phyloP scores from a whole-genome alignment of 2,888 invertebrate genomes.

The Torymus aiolomorphi region DNA sequence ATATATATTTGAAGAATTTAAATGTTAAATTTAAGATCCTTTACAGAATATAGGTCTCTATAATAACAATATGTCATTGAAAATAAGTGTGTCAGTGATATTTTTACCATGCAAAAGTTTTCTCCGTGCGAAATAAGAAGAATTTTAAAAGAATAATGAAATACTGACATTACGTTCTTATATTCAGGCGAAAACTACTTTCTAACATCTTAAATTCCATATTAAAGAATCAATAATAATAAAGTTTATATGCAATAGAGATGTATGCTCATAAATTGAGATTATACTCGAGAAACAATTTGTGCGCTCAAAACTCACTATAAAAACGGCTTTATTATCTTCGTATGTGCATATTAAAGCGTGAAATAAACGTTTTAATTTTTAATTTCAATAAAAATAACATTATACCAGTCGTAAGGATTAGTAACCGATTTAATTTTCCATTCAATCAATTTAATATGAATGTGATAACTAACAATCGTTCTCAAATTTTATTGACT shows the following conservation, averaged over 20 bases:
- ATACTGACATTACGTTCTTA: not conserved
- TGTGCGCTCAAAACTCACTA: slow-evolving; percentile 1
- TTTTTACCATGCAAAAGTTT: too few species aligned
- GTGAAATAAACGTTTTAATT: slow-evolving; percentile 33
- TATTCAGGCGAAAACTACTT: slow-evolving; percentile 4
- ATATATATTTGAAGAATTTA: too few species aligned
- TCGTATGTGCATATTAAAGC: slow-evolving; percentile 14
- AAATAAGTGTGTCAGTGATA: too few species aligned
- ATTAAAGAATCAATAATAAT: slow-evolving; percentile 20
- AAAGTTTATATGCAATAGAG: slow-evolving; percentile 14
- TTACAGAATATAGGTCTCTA: too few species aligned
- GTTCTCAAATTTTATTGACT: slow-evolving; percentile 17
- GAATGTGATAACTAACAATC: slow-evolving; percentile 37
- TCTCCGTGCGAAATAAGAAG: too few species aligned
- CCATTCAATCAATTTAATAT: slow-evolving; percentile 36
- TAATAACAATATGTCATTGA: too few species aligned
- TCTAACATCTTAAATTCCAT: slow-evolving; percentile 2
- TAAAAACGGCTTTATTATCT: slow-evolving; percentile 9
- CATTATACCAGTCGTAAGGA: slow-evolving; percentile 28
- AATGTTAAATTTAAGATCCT: too few species aligned
- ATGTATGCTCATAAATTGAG: not conserved
- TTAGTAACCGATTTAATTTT: slow-evolving; percentile 26
- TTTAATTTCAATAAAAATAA: slow-evolving; percentile 41
- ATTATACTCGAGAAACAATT: slow-evolving; percentile 17
- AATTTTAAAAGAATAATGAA: too few species aligned